Base-by-base conservation (phyloP, 2,888 invertebrate genomes). In the Chymomyza procnemis region DNA sequence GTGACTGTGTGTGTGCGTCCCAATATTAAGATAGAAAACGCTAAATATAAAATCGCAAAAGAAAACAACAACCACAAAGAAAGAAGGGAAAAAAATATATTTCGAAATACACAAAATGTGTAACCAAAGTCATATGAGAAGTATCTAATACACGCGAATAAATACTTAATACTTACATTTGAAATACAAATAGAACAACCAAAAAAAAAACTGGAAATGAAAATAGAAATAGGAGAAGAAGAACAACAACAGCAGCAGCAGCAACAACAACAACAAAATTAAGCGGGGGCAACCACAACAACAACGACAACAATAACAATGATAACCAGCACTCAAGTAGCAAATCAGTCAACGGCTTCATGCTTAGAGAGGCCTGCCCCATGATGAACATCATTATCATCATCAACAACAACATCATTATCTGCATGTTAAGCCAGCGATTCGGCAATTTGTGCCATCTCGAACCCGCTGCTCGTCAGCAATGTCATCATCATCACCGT, bases 301-400 rank as follows among this genome's bases (percentile, higher is more conserved):
- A 58, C 34, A 66, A 66, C 46, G 52, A 54, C 41, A 62, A 54
- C 19, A 58, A 67, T 47, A 62, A 57, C 54, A 58, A 48, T 6
- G 50, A 62, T 47, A 58, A 47, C 22, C 58, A 54, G n/a, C 52
- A 67, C 46, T 52, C 34, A 26, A 58, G 30, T 16, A 21, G 6
- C 9, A 46, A 46, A 58, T 46, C 41, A 58, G 58, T 34, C 58
- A 58, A 21, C 41, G 34, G 1, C 58, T 14, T 58, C 41, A 18
- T 16, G 3, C 50, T 12, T 18, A 50, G 6, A 9, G 19, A 50
- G n/a, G n/a, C 19, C 16, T 50, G 16, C n/a, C 18, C 52, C 18
- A 18, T 19, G n/a, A n/a, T n/a, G n/a, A 52, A 12, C 18, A 4
- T 19, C 52, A 52, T 52, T 19, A 52, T 52, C 26, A 22, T 22